Evolutionary conservation across 2,797 vertebrate genomes (phyloP).

Genomic region (Anguilla marmorata): DNA sequence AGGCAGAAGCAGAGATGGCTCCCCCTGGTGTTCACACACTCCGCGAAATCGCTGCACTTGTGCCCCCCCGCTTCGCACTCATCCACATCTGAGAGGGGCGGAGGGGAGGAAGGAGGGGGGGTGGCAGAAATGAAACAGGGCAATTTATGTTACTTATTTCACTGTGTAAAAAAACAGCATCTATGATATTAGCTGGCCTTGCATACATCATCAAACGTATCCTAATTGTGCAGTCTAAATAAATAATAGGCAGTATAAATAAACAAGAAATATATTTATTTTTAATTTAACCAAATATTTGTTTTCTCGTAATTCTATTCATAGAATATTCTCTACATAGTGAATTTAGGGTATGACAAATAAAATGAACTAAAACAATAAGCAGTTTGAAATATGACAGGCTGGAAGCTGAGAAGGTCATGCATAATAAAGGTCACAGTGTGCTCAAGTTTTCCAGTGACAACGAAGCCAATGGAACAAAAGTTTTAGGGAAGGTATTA

Average conservation of each 20-base stretch:
- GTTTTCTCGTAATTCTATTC: not conserved
- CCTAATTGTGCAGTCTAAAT: not conserved
- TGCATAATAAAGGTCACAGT: not conserved
- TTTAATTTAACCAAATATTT: not conserved
- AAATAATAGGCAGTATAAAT: not conserved
- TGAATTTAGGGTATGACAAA: not conserved
- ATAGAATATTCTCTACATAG: not conserved
- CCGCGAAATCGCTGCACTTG: conserved; percentile 71
- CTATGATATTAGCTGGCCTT: not conserved
- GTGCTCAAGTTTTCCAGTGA: not conserved
- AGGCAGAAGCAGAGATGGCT: conserved; percentile 73
- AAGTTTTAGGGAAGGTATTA: not conserved
- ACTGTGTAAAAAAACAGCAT: not conserved
- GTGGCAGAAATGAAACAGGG: not conserved
- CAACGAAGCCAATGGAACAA: not conserved
- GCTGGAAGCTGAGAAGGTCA: not conserved
- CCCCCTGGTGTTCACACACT: conserved; percentile 73
- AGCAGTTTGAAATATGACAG: not conserved
- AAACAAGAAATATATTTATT: not conserved
- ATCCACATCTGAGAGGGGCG: conserved; percentile 67
- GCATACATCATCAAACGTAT: not conserved
- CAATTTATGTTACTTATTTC: not conserved
- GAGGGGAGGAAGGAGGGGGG: not conserved
- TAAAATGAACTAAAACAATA: not conserved
- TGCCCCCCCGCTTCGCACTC: conserved; percentile 69